Conservation (phyloP, 1,140 invertebrate species). For the Ephestia elutella region DNA sequence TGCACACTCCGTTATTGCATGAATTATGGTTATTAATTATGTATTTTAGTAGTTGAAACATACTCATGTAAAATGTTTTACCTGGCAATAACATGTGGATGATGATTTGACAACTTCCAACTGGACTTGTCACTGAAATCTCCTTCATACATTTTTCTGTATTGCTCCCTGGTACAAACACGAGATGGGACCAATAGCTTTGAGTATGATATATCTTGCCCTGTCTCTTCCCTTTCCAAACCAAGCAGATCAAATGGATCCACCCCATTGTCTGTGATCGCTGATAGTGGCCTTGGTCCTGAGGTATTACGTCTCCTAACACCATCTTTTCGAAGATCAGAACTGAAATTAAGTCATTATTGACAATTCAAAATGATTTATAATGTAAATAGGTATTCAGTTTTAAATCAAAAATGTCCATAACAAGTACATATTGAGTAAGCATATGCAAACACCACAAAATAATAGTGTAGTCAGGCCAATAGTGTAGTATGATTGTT, state of each 20-base stretch:
- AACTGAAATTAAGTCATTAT: slow-evolving; percentile 63
- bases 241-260: slow-evolving; percentile 91
- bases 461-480: no score
- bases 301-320: slow-evolving; percentile 87
- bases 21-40: no score
- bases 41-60: neutral
- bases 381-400: no score
- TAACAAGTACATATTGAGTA: no score
- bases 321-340: slow-evolving; percentile 83
- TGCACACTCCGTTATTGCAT: slow-evolving; percentile 15
- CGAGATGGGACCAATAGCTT: slow-evolving; percentile 86
- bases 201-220: slow-evolving; percentile 90
- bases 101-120: slow-evolving; percentile 61
- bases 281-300: slow-evolving; percentile 86
- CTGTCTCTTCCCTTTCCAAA: slow-evolving; percentile 87
- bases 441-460: no score
- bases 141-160: slow-evolving; percentile 72
- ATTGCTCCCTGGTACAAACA: slow-evolving; percentile 74
- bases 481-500: no score
- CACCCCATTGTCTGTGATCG: slow-evolving; percentile 87
- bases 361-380: neutral
- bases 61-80: slow-evolving; percentile 42
- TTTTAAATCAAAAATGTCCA: no score
- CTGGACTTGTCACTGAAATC: slow-evolving; percentile 73
- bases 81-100: slow-evolving; percentile 80